Evolutionary conservation across 1,140 invertebrate species (phyloP).

Genomic region (Tribolium madens): DNA sequence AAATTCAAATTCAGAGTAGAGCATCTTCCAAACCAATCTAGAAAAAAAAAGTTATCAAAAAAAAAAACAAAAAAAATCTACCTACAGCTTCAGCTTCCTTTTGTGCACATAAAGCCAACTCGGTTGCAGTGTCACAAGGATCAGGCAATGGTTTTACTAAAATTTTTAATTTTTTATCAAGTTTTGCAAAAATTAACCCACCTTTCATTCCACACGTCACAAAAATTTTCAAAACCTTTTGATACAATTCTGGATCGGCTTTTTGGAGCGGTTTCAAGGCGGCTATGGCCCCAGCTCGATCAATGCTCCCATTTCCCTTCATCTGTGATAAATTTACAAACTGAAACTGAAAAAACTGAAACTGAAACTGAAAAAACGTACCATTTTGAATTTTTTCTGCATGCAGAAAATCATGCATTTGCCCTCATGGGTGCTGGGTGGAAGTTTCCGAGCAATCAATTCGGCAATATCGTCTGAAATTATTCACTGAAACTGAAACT

Average conservation of each 20-base stretch:
- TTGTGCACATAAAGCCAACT: neutral
- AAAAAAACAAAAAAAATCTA: neutral
- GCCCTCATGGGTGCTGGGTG: conserved; percentile 7
- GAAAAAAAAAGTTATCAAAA: neutral
- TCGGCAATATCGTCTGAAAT: conserved; percentile 16
- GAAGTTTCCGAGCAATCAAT: neutral
- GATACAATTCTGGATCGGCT: conserved; percentile 6
- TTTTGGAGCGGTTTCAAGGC: conserved; percentile 7
- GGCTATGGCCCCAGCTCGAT: neutral
- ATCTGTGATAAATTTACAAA: neutral
- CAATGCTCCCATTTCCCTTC: neutral
- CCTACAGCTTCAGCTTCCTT: conserved; percentile 3
- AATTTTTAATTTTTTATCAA: neutral
- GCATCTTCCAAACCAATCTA: neutral
- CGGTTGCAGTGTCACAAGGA: conserved; percentile 9
- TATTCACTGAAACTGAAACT: neutral
- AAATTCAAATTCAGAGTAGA: neutral
- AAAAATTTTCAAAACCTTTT: conserved; percentile 12
- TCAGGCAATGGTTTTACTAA: neutral
- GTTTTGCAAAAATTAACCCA: neutral
- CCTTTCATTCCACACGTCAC: conserved; percentile 16
- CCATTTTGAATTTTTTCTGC: conserved; percentile 2
- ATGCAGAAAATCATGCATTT: conserved; percentile 27
- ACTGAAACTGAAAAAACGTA: too few relatives aligned
- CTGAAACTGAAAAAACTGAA: neutral